Conservation (phyloP, 1,140 invertebrate genomes). For the Tenebrio molitor region DNA sequence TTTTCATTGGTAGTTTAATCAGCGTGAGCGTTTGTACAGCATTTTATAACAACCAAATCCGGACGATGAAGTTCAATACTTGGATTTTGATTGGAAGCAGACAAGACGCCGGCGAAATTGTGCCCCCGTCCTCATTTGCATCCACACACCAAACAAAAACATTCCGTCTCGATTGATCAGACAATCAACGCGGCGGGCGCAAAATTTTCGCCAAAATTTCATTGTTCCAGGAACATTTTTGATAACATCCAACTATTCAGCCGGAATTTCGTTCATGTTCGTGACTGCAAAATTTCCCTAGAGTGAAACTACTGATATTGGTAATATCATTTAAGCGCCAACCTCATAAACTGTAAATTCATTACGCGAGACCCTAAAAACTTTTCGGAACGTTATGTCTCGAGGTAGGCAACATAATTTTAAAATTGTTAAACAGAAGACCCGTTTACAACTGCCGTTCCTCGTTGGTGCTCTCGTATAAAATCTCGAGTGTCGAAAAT, state of each 20-base stretch:
- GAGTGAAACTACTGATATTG: constrained; percentile 46
- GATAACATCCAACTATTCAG: constrained; percentile 20
- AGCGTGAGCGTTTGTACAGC: constrained; percentile 28
- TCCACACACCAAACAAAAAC: constrained; percentile 21
- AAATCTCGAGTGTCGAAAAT: constrained; percentile 29
- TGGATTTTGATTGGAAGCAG: constrained; percentile 35
- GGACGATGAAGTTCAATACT: constrained; percentile 30
- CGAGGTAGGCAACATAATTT: constrained; percentile 30
- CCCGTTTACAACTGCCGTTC: constrained; percentile 2
- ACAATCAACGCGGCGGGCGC: constrained; percentile 1
- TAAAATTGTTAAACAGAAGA: constrained; percentile 34
- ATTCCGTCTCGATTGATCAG: constrained; percentile 25
- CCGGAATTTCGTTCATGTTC: constrained; percentile 37
- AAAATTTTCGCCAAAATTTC: constrained; percentile 18
- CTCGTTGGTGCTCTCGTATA: not conserved
- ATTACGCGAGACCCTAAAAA: constrained; percentile 37
- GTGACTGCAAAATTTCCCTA: constrained; percentile 43
- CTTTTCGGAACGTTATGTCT: constrained; percentile 21
- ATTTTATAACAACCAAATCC: constrained; percentile 38
- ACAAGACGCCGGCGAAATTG: constrained; percentile 31
- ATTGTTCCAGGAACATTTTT: constrained; percentile 21
- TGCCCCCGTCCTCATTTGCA: constrained; percentile 21
- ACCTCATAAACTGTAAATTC: constrained; percentile 45
- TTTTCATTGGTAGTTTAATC: constrained; percentile 38
- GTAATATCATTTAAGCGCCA: constrained; percentile 44